phyloP scores from a whole-genome alignment of 1,140 invertebrate species.

The honey bee (Apis mellifera) region DNA sequence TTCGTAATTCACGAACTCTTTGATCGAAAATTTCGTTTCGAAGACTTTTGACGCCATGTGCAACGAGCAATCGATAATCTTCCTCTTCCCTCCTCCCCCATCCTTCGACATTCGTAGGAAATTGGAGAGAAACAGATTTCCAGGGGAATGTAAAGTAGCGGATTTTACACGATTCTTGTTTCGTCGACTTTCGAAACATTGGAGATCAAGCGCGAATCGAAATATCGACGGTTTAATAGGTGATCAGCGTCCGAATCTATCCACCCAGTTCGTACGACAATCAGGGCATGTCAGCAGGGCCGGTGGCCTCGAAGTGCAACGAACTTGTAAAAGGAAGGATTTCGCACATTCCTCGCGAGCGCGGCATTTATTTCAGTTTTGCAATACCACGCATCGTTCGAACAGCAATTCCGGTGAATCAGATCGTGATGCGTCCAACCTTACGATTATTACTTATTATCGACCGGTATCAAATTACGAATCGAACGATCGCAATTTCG shows the following conservation, averaged over 20 bases:
- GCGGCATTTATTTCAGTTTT: constrained; percentile 44
- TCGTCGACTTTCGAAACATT: too few species aligned
- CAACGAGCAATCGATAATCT: constrained; percentile 22
- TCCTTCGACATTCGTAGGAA: too few species aligned
- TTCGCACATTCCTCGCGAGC: constrained; percentile 47
- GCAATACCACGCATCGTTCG: constrained; percentile 36
- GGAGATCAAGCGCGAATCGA: too few species aligned
- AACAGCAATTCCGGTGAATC: constrained; percentile 16
- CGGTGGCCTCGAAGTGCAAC: constrained; percentile 52
- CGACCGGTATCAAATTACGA: not conserved
- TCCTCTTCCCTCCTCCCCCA: too few species aligned
- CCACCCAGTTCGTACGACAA: constrained; percentile 41
- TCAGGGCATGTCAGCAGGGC: constrained; percentile 47
- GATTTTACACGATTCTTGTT: too few species aligned
- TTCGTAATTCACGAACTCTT: not conserved
- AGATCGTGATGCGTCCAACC: constrained; percentile 6
- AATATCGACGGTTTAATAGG: constrained; percentile 8
- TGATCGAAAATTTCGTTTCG: not conserved
- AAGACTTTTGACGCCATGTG: constrained; percentile 10
- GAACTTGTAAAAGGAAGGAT: constrained; percentile 45
- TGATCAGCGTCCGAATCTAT: constrained; percentile 42
- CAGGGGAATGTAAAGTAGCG: too few species aligned
- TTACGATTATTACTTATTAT: not conserved
- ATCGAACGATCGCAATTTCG: not conserved
- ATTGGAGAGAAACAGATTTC: not conserved